Evolutionary conservation across 2,888 invertebrate genomes (phyloP).

Genomic region (Nowickia ferox): DNA sequence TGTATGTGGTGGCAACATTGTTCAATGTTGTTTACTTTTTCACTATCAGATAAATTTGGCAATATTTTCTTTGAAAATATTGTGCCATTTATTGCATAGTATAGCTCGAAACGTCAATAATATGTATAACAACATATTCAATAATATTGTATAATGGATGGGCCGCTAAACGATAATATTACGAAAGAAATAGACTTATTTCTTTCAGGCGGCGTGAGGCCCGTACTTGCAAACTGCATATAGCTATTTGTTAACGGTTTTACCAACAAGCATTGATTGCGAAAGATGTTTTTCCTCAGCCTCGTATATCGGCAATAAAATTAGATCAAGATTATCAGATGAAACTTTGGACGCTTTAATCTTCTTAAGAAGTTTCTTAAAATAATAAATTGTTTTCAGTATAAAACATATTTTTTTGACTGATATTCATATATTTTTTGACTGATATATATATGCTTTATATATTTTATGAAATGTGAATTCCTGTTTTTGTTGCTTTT

Average conservation of each 20-base stretch:
- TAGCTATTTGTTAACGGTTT: not conserved
- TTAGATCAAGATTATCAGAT: constrained; percentile 15
- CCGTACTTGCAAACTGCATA: constrained; percentile 12
- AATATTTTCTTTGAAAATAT: too few relatives aligned
- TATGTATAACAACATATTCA: too few relatives aligned
- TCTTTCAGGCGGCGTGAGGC: not conserved
- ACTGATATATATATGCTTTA: not conserved
- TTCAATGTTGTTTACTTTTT: too few relatives aligned
- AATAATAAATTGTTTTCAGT: not conserved
- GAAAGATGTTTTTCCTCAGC: constrained; percentile 1
- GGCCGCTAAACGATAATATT: too few relatives aligned
- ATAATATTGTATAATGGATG: too few relatives aligned
- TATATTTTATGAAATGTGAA: not conserved
- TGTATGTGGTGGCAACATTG: too few relatives aligned
- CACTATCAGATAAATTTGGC: too few relatives aligned
- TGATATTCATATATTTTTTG: not conserved
- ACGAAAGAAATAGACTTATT: constrained; percentile 5
- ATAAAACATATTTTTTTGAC: not conserved
- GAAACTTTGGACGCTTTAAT: not conserved
- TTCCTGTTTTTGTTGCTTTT: not conserved
- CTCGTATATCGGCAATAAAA: constrained; percentile 15
- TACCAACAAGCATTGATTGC: not conserved
- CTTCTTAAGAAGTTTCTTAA: constrained; percentile 2
- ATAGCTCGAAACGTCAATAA: too few relatives aligned
- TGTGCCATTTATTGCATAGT: too few relatives aligned